These are phyloP conservation scores for Aphis craccivora DNA, from an alignment of 1,140 invertebrate species.

Conservation along the genomic window DNA sequence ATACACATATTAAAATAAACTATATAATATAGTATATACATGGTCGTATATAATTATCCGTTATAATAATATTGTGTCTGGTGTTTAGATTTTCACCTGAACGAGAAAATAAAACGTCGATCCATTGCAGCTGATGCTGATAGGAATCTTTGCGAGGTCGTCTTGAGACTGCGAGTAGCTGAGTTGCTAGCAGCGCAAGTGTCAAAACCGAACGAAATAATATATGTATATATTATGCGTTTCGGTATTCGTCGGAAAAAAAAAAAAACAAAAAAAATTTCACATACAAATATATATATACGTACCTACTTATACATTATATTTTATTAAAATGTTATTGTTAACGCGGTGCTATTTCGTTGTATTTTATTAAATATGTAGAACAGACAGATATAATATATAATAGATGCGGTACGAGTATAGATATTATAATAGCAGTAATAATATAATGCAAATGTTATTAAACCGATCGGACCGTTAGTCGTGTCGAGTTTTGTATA, in stretches of 20 bases:
- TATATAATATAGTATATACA: neutral
- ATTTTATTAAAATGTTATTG: neutral
- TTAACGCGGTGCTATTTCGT: neutral
- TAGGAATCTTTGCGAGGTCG: neutral
- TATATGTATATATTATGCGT: neutral
- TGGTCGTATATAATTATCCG: neutral
- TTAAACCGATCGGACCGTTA: neutral
- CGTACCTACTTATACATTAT: too few relatives aligned
- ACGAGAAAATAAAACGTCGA: neutral
- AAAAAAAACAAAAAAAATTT: neutral
- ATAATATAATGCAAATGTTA: neutral
- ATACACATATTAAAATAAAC: neutral
- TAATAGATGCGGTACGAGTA: neutral
- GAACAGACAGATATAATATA: neutral
- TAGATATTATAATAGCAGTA: neutral
- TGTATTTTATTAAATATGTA: neutral
- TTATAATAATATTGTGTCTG: neutral
- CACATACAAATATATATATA: neutral
- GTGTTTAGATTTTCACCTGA: neutral
- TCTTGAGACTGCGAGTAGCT: neutral
- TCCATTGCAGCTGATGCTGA: neutral
- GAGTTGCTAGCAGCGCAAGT: neutral
- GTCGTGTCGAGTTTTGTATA: neutral
- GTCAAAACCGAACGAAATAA: neutral
- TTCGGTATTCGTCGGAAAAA: neutral